phyloP scores from a whole-genome alignment of 1,140 invertebrate genomes.

The Lepidurus couesii region DNA sequence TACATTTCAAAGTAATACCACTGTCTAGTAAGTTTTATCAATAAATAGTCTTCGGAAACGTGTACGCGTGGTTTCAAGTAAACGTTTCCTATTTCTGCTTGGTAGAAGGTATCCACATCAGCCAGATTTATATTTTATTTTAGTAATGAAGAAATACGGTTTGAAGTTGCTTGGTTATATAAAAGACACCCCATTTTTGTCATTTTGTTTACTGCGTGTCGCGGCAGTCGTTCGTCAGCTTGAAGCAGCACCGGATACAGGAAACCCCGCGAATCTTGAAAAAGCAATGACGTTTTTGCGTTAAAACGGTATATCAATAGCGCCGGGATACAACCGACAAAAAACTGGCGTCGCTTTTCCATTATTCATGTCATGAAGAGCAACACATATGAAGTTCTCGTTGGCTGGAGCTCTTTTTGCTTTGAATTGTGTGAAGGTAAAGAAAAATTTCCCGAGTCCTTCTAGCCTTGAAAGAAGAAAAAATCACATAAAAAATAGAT shows the following conservation, averaged over 20 bases:
- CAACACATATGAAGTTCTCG: constrained; percentile 5
- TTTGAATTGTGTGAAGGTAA: neutral
- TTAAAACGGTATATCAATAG: neutral
- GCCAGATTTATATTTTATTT: too few species aligned
- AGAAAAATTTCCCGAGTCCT: neutral
- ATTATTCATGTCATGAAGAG: constrained; percentile 22
- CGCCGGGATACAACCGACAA: neutral
- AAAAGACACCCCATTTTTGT: neutral
- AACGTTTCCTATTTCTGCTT: too few species aligned
- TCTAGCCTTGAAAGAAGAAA: too few species aligned
- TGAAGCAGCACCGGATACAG: neutral
- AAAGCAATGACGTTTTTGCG: neutral
- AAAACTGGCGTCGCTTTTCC: constrained; percentile 4
- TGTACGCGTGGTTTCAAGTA: too few species aligned
- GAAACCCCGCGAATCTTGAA: neutral
- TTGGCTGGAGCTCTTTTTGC: neutral
- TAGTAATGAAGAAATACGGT: too few species aligned
- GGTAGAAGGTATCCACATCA: too few species aligned
- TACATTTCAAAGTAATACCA: too few species aligned
- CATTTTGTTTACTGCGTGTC: neutral
- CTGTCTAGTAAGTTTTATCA: too few species aligned
- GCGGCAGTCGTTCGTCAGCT: neutral
- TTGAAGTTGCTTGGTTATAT: too few species aligned
- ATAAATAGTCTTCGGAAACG: too few species aligned
- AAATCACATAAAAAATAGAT: too few species aligned